Evolutionary conservation across 2,888 invertebrate species (phyloP).

Genomic region (Masnerella sp.): DNA sequence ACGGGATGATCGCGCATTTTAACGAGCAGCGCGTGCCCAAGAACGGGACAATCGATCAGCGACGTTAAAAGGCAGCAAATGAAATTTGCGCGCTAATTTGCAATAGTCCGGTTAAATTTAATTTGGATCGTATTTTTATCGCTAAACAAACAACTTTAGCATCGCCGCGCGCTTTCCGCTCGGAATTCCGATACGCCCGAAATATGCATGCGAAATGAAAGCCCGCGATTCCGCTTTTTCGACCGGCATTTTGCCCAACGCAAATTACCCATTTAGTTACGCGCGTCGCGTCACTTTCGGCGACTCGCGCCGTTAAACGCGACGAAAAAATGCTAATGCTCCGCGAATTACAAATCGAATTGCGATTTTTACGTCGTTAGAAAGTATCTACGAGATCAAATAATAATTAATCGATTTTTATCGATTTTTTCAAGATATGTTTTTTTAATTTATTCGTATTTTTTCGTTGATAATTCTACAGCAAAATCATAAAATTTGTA

Average conservation of each 20-base stretch:
- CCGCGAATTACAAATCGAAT: too few species aligned
- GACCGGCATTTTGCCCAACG: conserved; percentile 11
- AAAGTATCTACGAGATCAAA: too few species aligned
- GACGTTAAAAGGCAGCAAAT: conserved; percentile 40
- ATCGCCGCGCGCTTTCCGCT: conserved; percentile 12
- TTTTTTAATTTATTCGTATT: too few species aligned
- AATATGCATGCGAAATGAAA: conserved; percentile 34
- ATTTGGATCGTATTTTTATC: conserved; percentile 44
- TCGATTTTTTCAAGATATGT: too few species aligned
- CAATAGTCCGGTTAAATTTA: conserved; percentile 35
- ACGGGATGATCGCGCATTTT: conserved; percentile 29
- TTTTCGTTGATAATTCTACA: too few species aligned
- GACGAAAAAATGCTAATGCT: too few species aligned
- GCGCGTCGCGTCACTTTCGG: too few species aligned
- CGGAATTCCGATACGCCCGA: conserved; percentile 29
- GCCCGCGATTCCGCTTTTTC: too few species aligned
- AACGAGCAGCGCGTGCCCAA: conserved; percentile 19
- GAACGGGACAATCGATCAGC: conserved; percentile 38
- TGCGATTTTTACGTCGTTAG: too few species aligned
- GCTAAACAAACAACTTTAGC: conserved; percentile 42
- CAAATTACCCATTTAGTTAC: conserved; percentile 26
- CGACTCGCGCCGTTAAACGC: too few species aligned
- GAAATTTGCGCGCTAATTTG: conserved; percentile 30
- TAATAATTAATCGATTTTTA: too few species aligned
- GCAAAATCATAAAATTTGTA: too few species aligned